These are phyloP conservation scores for Morpho helenor DNA, from an alignment of 2,888 invertebrate species.

Conservation along the genomic window DNA sequence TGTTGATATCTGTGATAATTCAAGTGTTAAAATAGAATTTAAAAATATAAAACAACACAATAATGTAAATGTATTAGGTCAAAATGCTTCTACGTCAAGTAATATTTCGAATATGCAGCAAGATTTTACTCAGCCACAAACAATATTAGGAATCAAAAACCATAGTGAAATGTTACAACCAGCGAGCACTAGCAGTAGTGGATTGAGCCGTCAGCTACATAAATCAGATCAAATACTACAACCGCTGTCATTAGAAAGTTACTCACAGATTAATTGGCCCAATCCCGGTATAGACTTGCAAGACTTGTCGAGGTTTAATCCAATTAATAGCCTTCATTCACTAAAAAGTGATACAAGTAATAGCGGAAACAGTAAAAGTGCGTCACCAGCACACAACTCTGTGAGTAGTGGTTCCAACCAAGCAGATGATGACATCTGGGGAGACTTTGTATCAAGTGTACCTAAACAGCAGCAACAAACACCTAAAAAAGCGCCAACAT, in stretches of 20 bases:
- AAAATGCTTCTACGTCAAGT: slow-evolving; percentile 5
- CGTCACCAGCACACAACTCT: slow-evolving; percentile 54
- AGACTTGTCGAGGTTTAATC: slow-evolving; percentile 71
- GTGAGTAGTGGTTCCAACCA: slow-evolving; percentile 39
- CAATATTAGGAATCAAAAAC: slow-evolving; percentile 36
- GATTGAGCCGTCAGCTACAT: slow-evolving; percentile 41
- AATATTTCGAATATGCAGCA: slow-evolving; percentile 1
- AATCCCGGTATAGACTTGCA: slow-evolving; percentile 79
- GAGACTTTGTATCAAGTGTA: slow-evolving; percentile 79
- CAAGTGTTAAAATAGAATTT: slow-evolving; percentile 4
- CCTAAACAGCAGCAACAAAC: slow-evolving; percentile 48
- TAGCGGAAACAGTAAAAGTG: slow-evolving; percentile 49
- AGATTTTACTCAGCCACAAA: slow-evolving; percentile 9
- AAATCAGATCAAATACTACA: slow-evolving; percentile 68
- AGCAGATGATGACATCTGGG: slow-evolving; percentile 80
- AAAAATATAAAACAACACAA: slow-evolving; percentile 3
- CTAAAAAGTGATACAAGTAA: slow-evolving; percentile 57
- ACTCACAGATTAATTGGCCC: slow-evolving; percentile 81
- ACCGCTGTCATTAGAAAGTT: slow-evolving; percentile 69
- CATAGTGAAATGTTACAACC: slow-evolving; percentile 50
- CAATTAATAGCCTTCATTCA: slow-evolving; percentile 67
- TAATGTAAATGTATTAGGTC: slow-evolving; percentile 7
- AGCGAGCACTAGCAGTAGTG: slow-evolving; percentile 34
- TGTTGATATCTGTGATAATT: slow-evolving; percentile 6
- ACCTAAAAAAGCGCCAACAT: slow-evolving; percentile 44